Conservation (phyloP, 2,888 invertebrate species). For the Drosophila suboccidentalis region DNA sequence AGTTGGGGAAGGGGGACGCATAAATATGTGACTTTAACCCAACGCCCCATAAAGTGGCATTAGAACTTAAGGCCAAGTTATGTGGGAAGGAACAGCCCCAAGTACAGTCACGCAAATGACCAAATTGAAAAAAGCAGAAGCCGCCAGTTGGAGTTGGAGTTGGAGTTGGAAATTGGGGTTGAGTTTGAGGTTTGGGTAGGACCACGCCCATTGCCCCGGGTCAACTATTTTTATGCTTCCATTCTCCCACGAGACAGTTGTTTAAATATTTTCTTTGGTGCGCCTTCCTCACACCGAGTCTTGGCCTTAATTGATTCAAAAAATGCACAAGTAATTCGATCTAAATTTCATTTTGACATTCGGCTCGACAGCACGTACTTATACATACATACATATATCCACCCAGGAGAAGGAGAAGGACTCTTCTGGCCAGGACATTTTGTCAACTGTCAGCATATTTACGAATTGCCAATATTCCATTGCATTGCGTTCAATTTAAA, state of each 20-base stretch:
- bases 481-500: conserved; percentile 49
- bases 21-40: conserved; percentile 44
- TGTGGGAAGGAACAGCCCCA: conserved; percentile 13
- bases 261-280: conserved; percentile 60
- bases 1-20: not conserved
- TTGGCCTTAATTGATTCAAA: conserved; percentile 67
- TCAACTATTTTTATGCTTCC: conserved; percentile 51
- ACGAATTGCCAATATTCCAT: conserved; percentile 38
- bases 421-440: not conserved
- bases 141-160: conserved; percentile 15
- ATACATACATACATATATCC: too few species aligned
- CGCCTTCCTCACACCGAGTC: conserved; percentile 33
- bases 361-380: conserved; percentile 42
- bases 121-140: conserved; percentile 42
- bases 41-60: conserved; percentile 62
- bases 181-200: not conserved
- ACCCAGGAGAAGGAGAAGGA: not conserved
- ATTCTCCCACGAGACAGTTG: conserved; percentile 28
- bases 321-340: conserved; percentile 55
- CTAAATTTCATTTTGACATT: conserved; percentile 48
- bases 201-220: conserved; percentile 54
- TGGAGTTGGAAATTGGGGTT: not conserved
- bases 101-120: conserved; percentile 55
- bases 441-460: conserved; percentile 33
- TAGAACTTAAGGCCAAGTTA: conserved; percentile 46